Evolutionary conservation across 2,888 invertebrate genomes (phyloP).

Genomic region (Tanytarsus gracilentus): DNA sequence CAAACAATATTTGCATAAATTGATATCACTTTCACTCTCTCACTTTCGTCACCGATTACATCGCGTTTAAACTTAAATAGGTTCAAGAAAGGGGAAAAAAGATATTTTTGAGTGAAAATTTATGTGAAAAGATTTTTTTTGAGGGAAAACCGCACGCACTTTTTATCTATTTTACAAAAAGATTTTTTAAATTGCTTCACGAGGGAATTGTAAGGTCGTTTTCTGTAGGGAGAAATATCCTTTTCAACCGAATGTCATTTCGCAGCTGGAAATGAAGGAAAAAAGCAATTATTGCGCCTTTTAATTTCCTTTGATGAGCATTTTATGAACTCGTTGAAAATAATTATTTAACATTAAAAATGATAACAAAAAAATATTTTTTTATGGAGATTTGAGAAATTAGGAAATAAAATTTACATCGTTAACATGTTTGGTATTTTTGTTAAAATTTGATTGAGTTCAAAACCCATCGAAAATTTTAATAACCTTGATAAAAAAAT

Average conservation of each 20-base stretch:
- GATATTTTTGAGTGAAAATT: slow-evolving; percentile 4
- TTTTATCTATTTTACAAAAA: slow-evolving; percentile 17
- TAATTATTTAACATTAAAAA: slow-evolving; percentile 14
- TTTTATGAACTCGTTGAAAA: slow-evolving; percentile 26
- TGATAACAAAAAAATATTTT: not conserved
- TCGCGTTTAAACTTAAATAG: not conserved
- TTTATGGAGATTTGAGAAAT: not conserved
- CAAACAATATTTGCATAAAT: slow-evolving; percentile 24
- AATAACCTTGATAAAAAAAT: too few species aligned
- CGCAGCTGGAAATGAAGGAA: not conserved
- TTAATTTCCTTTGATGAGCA: slow-evolving; percentile 28
- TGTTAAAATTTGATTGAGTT: too few species aligned
- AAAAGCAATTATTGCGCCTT: slow-evolving; percentile 17
- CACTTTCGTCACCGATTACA: not conserved
- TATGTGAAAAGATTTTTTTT: slow-evolving; percentile 16
- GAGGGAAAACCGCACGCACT: slow-evolving; percentile 6
- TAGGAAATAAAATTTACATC: not conserved
- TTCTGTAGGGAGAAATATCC: slow-evolving; percentile 18
- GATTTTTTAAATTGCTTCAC: slow-evolving; percentile 5
- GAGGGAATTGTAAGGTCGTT: not conserved
- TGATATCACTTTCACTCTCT: slow-evolving; percentile 12
- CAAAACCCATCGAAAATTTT: too few species aligned
- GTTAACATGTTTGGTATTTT: too few species aligned
- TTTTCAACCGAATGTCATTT: not conserved
- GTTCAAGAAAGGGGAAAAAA: not conserved